Conservation (phyloP, 2,113 vertebrate species). For the Pelusios castaneus region DNA sequence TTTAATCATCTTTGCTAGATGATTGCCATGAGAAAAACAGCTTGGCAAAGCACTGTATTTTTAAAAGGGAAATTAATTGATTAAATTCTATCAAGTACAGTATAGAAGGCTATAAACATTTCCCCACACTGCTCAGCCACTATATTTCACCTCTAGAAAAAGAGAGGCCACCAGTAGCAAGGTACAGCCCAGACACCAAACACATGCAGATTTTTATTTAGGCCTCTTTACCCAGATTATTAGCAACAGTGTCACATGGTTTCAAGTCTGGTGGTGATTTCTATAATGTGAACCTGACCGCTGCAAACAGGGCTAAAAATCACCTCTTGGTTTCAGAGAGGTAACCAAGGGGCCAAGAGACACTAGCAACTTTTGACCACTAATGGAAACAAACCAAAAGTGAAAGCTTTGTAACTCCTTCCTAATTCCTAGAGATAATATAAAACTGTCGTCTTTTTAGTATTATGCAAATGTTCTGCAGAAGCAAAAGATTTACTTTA, state of each 20-base stretch:
- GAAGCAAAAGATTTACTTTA: background rate
- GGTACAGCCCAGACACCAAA: background rate
- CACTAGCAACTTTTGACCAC: conserved; percentile 2
- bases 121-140: background rate
- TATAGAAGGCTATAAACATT: background rate
- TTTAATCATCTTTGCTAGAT: background rate
- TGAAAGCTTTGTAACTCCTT: background rate
- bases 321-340: background rate
- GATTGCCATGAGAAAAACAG: background rate
- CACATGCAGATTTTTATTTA: accelerated
- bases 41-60: background rate
- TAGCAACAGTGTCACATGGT: background rate
- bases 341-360: background rate
- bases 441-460: background rate
- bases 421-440: background rate
- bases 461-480: background rate
- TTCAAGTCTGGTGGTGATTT: accelerated
- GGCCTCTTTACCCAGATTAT: background rate
- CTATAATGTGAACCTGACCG: background rate
- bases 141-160: background rate
- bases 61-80: conserved; percentile 35
- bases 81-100: background rate
- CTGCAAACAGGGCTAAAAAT: background rate
- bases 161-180: background rate
- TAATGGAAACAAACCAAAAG: conserved; percentile 5